Percentiles rank a stretch among this genome's conserved stretches.
These are phyloP conservation scores for Zophobas atratus DNA, from an alignment of 1,140 invertebrate genomes.

Conservation along the genomic window DNA sequence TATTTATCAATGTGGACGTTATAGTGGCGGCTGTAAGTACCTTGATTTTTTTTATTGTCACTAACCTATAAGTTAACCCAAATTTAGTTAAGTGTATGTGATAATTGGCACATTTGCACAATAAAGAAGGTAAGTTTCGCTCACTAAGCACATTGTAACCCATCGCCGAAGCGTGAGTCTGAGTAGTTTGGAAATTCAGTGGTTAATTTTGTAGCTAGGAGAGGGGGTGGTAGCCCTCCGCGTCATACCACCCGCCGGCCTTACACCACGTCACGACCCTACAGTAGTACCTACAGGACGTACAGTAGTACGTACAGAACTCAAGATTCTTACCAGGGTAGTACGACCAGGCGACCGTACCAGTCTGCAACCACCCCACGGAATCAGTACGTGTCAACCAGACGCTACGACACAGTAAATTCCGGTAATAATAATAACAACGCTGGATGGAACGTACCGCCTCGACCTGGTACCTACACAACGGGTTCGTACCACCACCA, in stretches of 20 bases:
- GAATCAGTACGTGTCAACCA: neutral
- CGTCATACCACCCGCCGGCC: no score
- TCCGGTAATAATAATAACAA: neutral
- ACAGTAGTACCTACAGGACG: no score
- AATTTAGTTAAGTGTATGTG: neutral
- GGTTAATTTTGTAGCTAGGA: no score
- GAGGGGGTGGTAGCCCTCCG: no score
- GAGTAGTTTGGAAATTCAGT: no score
- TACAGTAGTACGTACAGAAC: neutral
- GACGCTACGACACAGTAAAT: neutral
- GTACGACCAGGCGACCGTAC: neutral
- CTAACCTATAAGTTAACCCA: neutral
- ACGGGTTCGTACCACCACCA: conserved; percentile 9
- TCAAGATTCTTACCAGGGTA: neutral
- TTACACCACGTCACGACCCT: no score
- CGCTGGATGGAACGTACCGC: conserved; percentile 6
- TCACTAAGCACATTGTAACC: no score
- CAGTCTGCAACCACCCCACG: neutral
- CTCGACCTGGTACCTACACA: neutral
- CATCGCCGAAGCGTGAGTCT: no score
- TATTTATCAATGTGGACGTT: conserved; percentile 14
- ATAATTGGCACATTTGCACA: neutral
- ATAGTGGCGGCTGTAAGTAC: conserved; percentile 15
- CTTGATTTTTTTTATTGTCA: neutral
- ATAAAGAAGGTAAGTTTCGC: neutral